Evolutionary conservation across 2,797 vertebrate genomes (phyloP), one percentile per base, ranked within the genome.

Genomic region (Acipenser transmontanus): DNA sequence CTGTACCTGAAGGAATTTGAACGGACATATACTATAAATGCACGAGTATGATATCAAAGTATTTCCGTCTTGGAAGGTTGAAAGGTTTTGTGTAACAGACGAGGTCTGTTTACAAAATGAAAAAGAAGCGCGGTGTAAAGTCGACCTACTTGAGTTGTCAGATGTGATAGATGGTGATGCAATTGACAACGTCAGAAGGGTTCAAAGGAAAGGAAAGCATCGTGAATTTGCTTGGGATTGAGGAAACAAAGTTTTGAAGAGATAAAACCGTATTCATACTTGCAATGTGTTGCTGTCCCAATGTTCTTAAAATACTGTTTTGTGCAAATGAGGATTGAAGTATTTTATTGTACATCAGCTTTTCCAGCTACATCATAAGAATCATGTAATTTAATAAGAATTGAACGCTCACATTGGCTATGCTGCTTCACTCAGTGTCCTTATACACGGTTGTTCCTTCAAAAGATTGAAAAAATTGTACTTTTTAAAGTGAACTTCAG

Each of bases 51-150:
- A 63, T 68, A 60, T 79, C 73, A 80, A 79, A 34, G 83, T 89
- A 83, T 85, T 85, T 84, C 87, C 86, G 87, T 88, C 87, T 91
- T 87, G 88, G 87, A 87, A 87, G 86, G 89, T 82, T 74, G 66
- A 69, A 67, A 65, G 12, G 54, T 69, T 71, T 71, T 67, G 54
- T 69, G 61, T 71, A 68, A 72, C 70, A 75, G 77, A 66, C 69
- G 65, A 68, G 81, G 79, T 79, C 80, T 83, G 76, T 82, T 74
- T 69, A 73, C 78, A 63, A 60, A 73, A 73, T 73, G 77, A 77
- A 71, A 80, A 74, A 78, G 75, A 57, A 62, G 65, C 69, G 70
- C 60, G 66, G 63, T 72, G 72, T 71, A 68, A 66, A 61, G 57
- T 64, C 63, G 68, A 62, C 67, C 68, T 60, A 64, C 63, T 49